Evolutionary conservation across 1,140 invertebrate genomes (phyloP).

Genomic region (Conus ventricosus): DNA sequence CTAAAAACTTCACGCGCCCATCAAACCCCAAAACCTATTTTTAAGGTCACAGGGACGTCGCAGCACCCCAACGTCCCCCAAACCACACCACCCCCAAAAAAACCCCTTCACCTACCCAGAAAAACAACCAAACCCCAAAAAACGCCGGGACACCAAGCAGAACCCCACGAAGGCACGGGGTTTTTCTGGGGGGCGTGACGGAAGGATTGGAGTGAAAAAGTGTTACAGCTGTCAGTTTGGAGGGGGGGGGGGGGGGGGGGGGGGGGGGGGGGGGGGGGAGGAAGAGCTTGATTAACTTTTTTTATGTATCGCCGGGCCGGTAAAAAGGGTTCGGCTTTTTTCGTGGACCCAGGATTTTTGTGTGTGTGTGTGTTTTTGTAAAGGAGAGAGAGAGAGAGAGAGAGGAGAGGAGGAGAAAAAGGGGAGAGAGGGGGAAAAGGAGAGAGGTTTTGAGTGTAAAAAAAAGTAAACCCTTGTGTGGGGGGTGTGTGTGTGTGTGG

Average conservation of each 20-base stretch:
- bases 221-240: neutral
- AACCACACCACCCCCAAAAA: too few species aligned
- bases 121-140: too few species aligned
- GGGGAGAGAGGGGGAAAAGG: neutral
- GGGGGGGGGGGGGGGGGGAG: too few species aligned
- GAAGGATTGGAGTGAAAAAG: too few species aligned
- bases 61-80: too few species aligned
- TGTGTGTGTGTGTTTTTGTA: conserved; percentile 8
- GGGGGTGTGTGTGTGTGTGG: neutral
- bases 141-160: too few species aligned
- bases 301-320: neutral
- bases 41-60: too few species aligned
- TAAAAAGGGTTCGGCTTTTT: neutral
- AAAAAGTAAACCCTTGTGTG: neutral
- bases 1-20: too few species aligned
- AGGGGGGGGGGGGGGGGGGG: too few species aligned
- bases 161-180: too few species aligned
- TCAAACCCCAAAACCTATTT: too few species aligned
- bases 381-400: conserved; percentile 19
- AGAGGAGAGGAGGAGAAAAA: neutral
- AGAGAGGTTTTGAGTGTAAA: neutral
- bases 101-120: too few species aligned
- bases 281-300: neutral
- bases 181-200: neutral
- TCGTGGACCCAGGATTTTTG: neutral